Evolutionary conservation across 2,888 invertebrate genomes (phyloP).

Genomic region (Hirtodrosophila alboralis): DNA sequence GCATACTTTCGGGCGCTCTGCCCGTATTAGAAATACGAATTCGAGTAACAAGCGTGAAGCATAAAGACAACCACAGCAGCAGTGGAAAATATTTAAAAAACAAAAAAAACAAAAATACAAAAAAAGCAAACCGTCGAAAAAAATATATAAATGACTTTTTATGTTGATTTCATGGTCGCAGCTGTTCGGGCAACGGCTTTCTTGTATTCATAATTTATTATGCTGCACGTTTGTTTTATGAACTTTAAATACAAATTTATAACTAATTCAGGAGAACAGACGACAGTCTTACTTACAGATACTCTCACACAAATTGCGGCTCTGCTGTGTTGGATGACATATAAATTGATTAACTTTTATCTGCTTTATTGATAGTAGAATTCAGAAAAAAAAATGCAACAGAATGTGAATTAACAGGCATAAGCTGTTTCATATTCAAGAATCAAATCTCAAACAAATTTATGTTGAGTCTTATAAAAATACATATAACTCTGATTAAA

Average conservation of each 20-base stretch:
- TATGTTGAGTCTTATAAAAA: too few species aligned
- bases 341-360: too few species aligned
- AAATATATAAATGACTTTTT: conserved; percentile 76
- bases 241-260: conserved; percentile 73
- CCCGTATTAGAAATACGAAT: conserved; percentile 45
- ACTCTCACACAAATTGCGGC: neutral
- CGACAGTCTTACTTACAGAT: neutral
- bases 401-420: too few species aligned
- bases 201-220: conserved; percentile 66
- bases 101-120: too few species aligned
- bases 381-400: too few species aligned
- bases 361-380: too few species aligned
- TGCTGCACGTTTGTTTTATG: conserved; percentile 64
- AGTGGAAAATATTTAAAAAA: too few species aligned
- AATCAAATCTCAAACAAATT: too few species aligned
- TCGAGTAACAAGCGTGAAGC: conserved; percentile 71
- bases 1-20: conserved; percentile 58
- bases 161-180: conserved; percentile 79
- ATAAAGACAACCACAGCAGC: conserved; percentile 41
- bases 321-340: too few species aligned
- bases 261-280: conserved; percentile 23
- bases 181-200: conserved; percentile 56
- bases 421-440: too few species aligned
- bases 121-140: conserved; percentile 26
- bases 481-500: too few species aligned